Evolutionary conservation across 2,113 vertebrate species (phyloP).

Genomic region (Embiotoca jacksoni): DNA sequence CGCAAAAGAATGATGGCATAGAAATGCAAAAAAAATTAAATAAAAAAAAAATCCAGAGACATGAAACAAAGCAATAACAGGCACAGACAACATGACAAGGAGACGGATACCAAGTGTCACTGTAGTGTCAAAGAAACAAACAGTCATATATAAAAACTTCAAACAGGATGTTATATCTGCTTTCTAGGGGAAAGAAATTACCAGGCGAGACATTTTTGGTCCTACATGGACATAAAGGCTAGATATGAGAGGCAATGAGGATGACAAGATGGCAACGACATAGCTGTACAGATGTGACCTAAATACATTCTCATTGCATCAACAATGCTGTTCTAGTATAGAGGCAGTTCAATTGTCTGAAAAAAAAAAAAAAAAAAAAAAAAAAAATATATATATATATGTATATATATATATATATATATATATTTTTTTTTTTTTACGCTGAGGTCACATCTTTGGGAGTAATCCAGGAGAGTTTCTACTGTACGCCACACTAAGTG

Average conservation of each 20-base stretch:
- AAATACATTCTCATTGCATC: conserved; percentile 81
- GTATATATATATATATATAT: conserved; percentile 42
- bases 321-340: conserved; percentile 68
- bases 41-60: background rate
- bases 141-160: background rate
- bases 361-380: conserved; percentile 27
- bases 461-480: conserved; percentile 52
- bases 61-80: background rate
- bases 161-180: conserved; percentile 4
- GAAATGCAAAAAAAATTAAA: conserved; percentile 23
- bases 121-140: conserved; percentile 28
- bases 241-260: conserved; percentile 45
- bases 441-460: conserved; percentile 72
- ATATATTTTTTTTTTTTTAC: conserved; percentile 53
- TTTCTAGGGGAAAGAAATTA: conserved; percentile 4
- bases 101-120: conserved; percentile 27
- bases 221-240: conserved; percentile 54
- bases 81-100: conserved; percentile 1
- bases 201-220: conserved; percentile 54
- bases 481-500: conserved; percentile 18
- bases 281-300: conserved; percentile 65
- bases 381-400: conserved; percentile 34
- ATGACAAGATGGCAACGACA: conserved; percentile 54
- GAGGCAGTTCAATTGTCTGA: conserved; percentile 71
- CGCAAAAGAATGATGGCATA: conserved; percentile 21